Conservation (phyloP, 37 sponge, comb jelly and placozoan species). For the Diacarnus erythraeanus region DNA sequence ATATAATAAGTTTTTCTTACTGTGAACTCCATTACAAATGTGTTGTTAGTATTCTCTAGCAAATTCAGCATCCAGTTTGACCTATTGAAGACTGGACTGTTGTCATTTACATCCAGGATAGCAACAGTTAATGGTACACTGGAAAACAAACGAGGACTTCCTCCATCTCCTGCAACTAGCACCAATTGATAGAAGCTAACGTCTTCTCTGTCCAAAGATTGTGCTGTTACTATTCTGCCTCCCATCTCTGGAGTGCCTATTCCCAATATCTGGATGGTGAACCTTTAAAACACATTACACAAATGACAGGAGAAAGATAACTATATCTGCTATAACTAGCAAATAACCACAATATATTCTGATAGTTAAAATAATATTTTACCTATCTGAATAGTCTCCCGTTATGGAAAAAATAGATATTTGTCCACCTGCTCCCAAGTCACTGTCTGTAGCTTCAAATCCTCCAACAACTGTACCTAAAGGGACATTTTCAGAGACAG, state of each 20-base stretch:
- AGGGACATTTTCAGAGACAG: constrained; percentile 5
- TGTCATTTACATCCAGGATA: constrained; percentile 52
- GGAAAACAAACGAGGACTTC: neutral
- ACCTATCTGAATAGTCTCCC: constrained; percentile 11
- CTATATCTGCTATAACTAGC: neutral
- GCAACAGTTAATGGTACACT: neutral
- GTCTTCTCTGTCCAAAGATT: constrained; percentile 18
- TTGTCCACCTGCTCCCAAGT: neutral
- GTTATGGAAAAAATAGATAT: neutral
- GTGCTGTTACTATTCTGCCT: constrained; percentile 2
- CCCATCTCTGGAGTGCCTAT: neutral
- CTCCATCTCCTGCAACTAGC: constrained; percentile 44
- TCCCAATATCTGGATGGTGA: neutral
- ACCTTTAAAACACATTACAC: neutral
- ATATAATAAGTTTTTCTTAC: neutral
- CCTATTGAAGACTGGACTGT: constrained; percentile 25
- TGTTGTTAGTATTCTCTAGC: neutral
- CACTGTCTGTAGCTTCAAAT: constrained; percentile 19
- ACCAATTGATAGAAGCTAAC: constrained; percentile 23
- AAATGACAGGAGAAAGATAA: neutral
- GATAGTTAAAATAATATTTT: too few species aligned
- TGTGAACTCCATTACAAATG: neutral
- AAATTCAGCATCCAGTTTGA: neutral
- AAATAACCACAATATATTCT: too few species aligned
- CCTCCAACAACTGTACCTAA: neutral